Percentiles rank a stretch among this genome's conserved stretches.
Evolutionary conservation across 2,797 vertebrate genomes (phyloP).

Genomic region (Emys orbicularis): DNA sequence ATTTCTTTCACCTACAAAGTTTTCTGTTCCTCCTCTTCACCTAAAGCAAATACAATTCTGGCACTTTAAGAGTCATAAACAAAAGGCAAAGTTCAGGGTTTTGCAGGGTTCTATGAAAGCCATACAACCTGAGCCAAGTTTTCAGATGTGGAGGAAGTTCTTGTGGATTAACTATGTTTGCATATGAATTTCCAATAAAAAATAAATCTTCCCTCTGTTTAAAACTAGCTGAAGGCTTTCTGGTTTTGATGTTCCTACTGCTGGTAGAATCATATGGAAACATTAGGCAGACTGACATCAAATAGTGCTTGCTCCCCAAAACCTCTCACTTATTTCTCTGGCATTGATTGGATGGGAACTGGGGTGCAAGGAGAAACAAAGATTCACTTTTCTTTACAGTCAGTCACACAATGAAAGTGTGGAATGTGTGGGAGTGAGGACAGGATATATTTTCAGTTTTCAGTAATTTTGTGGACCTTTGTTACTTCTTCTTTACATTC

Average conservation of each 20-base stretch:
- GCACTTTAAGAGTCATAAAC: not conserved
- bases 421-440: conserved; percentile 50
- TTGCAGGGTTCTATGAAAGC: not conserved
- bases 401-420: conserved; percentile 70
- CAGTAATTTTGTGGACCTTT: conserved; percentile 73
- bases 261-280: conserved; percentile 49
- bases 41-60: not conserved
- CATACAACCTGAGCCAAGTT: not conserved
- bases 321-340: conserved; percentile 50
- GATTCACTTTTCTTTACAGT: conserved; percentile 73
- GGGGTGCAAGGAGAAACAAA: conserved; percentile 61
- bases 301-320: conserved; percentile 38
- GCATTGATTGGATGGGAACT: conserved; percentile 33
- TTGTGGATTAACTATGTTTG: not conserved
- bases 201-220: not conserved
- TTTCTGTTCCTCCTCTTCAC: not conserved
- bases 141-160: not conserved
- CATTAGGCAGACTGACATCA: conserved; percentile 68
- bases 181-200: not conserved
- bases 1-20: not conserved
- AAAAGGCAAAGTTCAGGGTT: not conserved
- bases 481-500: conserved; percentile 76
- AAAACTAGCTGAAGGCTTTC: not conserved
- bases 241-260: conserved; percentile 27
- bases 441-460: conserved; percentile 73